Evolutionary conservation across 2,888 invertebrate genomes (phyloP), one percentile per base, ranked within the genome.

Genomic region (Ectemnius lituratus): DNA sequence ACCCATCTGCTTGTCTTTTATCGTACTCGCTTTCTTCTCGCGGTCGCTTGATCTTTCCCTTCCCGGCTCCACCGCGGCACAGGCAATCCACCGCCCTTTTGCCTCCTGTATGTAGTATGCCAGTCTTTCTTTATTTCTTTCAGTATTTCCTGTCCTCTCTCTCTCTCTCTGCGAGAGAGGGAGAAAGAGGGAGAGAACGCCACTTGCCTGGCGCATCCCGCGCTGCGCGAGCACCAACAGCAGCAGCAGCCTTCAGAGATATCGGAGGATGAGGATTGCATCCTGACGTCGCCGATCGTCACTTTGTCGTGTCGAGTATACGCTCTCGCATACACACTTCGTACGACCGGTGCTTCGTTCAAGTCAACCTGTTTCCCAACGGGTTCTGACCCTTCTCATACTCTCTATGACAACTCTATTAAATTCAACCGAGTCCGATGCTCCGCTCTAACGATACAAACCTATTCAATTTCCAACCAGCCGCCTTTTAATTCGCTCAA

Each of bases 91-190:
- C 74, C 58, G 70, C 70, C 68, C 72, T 68, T 68, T 68, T 75
- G 57, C 56, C 65, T 59, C 63, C 59, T 68, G 62, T 60, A 59
- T 68, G 37, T 37, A 37, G 37, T 37, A 37, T 37, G 37, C 62
- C 45, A 59, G 59, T 20, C 73, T 63, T 79, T 69, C 75, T 64
- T 66, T 70, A 62, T 72, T 67, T 68, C 67, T 67, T 49, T 49
- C 61, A 56, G 62, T 47, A 82, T 86, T 87, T 89, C 89, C 87
- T 84, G 86, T 82, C 85, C 37, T 6, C 87, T 87, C 89, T 88
- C 87, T 92, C 90, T 88, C 56, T 67, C 58, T 71, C 91, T 91
- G 59, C 59, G 56, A 46, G 28, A 37, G 37, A 6, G 37, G 1
- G 37, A 37, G 37, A 37, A 4, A 1, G 37, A 37, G 8, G 4